Conservation (phyloP, 1,140 invertebrate genomes). For the Calephelis virginiensis region DNA sequence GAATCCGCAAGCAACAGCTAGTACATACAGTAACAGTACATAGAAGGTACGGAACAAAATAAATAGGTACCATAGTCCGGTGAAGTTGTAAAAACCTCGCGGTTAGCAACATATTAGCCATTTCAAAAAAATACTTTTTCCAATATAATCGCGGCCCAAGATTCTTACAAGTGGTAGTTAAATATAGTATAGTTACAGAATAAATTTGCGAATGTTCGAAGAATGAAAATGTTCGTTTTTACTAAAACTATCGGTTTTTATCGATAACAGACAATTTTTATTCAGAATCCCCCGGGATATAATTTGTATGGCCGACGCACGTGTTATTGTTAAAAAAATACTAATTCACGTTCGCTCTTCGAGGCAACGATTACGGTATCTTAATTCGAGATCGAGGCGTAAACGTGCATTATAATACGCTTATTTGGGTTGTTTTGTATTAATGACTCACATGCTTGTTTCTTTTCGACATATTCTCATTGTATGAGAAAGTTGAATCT, state of each 20-base stretch:
- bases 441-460: slow-evolving; percentile 6
- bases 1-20: too few relatives aligned
- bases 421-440: slow-evolving; percentile 17
- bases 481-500: too few relatives aligned
- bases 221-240: neutral
- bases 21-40: too few relatives aligned
- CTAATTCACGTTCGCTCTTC: slow-evolving; percentile 15
- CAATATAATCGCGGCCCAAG: too few relatives aligned
- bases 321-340: slow-evolving; percentile 26
- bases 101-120: too few relatives aligned
- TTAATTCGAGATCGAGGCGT: slow-evolving; percentile 25
- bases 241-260: slow-evolving; percentile 1
- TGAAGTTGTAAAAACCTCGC: too few relatives aligned
- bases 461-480: neutral
- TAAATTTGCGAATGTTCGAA: neutral
- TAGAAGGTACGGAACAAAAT: too few relatives aligned
- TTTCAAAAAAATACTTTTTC: too few relatives aligned
- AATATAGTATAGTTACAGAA: too few relatives aligned
- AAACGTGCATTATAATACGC: slow-evolving; percentile 17
- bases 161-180: too few relatives aligned
- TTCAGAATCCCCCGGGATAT: slow-evolving; percentile 17
- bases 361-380: slow-evolving; percentile 28
- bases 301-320: slow-evolving; percentile 28
- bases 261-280: slow-evolving; percentile 19
- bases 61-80: too few relatives aligned